A percentile compares a stretch with the other conserved stretches of the same genome.
Conservation (phyloP, 2,113 vertebrate species). For the Xerus inauris region DNA sequence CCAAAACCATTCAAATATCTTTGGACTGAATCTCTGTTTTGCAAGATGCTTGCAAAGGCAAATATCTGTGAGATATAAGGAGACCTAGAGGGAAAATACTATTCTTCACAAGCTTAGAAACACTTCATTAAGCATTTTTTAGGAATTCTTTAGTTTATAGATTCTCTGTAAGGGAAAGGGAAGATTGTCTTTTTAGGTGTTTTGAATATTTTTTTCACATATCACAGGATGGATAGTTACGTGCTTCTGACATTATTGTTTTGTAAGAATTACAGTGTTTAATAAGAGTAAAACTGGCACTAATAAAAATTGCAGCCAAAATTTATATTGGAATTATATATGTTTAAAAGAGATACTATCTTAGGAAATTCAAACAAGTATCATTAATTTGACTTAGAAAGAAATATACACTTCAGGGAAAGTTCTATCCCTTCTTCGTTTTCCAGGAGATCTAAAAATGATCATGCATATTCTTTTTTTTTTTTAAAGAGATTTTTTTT, state of each 20-base stretch:
- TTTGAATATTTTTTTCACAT: not conserved
- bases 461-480: not conserved
- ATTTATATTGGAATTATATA: not conserved
- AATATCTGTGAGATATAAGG: not conserved
- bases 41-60: slow-evolving; percentile 13
- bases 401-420: not conserved
- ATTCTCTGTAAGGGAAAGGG: not conserved
- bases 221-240: not conserved
- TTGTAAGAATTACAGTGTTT: not conserved
- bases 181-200: not conserved
- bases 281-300: not conserved
- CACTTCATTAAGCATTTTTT: not conserved
- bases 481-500: too few relatives aligned
- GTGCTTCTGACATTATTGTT: not conserved
- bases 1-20: not conserved
- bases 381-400: not conserved
- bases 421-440: not conserved
- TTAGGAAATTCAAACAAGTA: not conserved
- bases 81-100: not conserved
- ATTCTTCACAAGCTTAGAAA: not conserved
- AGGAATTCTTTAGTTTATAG: not conserved
- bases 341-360: not conserved
- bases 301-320: not conserved
- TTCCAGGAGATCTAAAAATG: not conserved
- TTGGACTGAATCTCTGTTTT: not conserved